Percentiles rank a stretch among this genome's conserved stretches.
These are phyloP conservation scores for Drosophila lini DNA, from an alignment of 1,140 invertebrate species.

Conservation along the genomic window DNA sequence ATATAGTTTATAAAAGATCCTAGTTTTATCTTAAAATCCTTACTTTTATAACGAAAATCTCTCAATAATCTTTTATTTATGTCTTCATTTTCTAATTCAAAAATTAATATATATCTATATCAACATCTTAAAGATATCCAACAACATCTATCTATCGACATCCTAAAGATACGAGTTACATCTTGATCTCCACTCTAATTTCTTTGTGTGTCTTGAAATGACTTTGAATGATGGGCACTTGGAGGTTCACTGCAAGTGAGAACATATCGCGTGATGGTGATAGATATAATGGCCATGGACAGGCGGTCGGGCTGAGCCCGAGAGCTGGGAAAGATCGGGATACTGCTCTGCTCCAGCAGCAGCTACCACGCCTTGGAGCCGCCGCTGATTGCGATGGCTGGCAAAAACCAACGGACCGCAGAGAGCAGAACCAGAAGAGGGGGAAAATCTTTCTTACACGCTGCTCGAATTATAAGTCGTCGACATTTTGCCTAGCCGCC, in stretches of 20 bases:
- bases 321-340: slow-evolving; percentile 30
- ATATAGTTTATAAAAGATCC: not conserved
- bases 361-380: slow-evolving; percentile 19
- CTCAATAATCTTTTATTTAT: no score
- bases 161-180: not conserved
- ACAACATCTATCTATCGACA: no score
- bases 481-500: slow-evolving; percentile 61
- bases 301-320: slow-evolving; percentile 13
- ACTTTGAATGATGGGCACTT: slow-evolving; percentile 46
- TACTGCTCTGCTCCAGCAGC: slow-evolving; percentile 15
- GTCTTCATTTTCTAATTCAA: not conserved
- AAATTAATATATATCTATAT: not conserved
- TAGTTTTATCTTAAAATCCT: not conserved
- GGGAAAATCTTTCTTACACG: slow-evolving; percentile 64
- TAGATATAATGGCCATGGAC: slow-evolving; percentile 69
- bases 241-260: slow-evolving; percentile 47
- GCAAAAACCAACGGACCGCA: slow-evolving; percentile 46
- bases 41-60: no score
- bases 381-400: slow-evolving; percentile 43
- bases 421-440: slow-evolving; percentile 22
- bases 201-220: slow-evolving; percentile 21
- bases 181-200: not conserved
- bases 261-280: slow-evolving; percentile 73
- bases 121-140: no score
- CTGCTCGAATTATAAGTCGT: slow-evolving; percentile 79